A percentile compares a stretch with the other conserved stretches of the same genome.
These are phyloP conservation scores for Sphaerophoria rueppellii DNA, from an alignment of 2,888 invertebrate species.

Conservation along the genomic window DNA sequence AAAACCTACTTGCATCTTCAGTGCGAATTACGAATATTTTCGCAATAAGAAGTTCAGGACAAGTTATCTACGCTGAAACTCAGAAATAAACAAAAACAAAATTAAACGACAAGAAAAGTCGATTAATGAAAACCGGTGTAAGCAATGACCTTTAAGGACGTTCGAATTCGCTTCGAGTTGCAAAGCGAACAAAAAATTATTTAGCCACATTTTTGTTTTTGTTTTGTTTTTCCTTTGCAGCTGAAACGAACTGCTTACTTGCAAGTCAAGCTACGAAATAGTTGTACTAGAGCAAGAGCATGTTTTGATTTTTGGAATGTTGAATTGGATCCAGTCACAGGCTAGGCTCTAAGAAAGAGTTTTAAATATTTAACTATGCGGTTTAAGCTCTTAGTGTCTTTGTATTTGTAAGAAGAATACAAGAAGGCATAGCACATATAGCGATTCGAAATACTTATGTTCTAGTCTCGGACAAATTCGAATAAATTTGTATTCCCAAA, in stretches of 20 bases:
- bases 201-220: constrained; percentile 1
- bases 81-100: constrained; percentile 16
- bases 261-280: constrained; percentile 5
- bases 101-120: constrained; percentile 49
- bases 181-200: constrained; percentile 28
- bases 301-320: constrained; percentile 38
- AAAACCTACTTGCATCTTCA: constrained; percentile 50
- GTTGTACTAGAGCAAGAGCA: constrained; percentile 37
- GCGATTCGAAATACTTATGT: too few species aligned
- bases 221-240: constrained; percentile 2
- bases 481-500: too few species aligned
- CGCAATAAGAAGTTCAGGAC: constrained; percentile 34
- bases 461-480: too few species aligned
- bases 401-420: constrained; percentile 4
- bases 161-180: constrained; percentile 74
- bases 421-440: too few species aligned
- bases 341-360: background rate
- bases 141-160: constrained; percentile 77
- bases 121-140: constrained; percentile 70
- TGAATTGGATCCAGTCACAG: constrained; percentile 29
- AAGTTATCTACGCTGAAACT: background rate
- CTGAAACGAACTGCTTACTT: background rate
- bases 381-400: background rate
- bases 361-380: background rate
- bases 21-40: constrained; percentile 52